phyloP scores from a whole-genome alignment of 2,113 vertebrate species.

The Lamprologus callipterus region DNA sequence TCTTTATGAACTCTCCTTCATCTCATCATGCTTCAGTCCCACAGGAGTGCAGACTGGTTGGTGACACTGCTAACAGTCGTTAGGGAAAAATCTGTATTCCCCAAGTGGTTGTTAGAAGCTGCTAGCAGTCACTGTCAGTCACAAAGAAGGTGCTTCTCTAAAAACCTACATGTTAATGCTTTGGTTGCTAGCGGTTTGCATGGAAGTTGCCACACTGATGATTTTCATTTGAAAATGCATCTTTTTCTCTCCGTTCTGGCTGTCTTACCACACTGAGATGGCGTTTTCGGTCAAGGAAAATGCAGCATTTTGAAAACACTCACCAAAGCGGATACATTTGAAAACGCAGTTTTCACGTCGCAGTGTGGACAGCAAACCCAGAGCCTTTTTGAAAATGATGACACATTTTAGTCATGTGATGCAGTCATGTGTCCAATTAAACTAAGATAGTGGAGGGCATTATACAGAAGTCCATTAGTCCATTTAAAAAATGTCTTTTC shows the following conservation, averaged over 20 bases:
- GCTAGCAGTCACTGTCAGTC: background rate
- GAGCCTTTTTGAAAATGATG: background rate
- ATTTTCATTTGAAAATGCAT: background rate
- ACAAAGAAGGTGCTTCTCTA: background rate
- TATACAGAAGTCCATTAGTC: background rate
- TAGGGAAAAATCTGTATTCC: background rate
- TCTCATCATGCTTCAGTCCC: background rate
- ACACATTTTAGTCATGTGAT: background rate
- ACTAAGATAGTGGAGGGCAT: background rate
- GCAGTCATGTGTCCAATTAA: background rate
- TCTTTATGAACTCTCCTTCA: background rate
- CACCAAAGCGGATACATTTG: background rate
- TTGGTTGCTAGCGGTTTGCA: background rate
- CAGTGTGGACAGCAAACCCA: background rate
- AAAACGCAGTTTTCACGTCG: background rate
- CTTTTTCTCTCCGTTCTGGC: background rate
- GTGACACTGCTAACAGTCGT: background rate
- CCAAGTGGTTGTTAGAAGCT: background rate
- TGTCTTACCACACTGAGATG: fast-evolving
- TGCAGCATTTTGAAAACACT: background rate
- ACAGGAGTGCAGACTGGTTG: background rate
- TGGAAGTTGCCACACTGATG: background rate
- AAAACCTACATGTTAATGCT: background rate
- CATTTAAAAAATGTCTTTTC: background rate
- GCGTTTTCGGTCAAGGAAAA: background rate